Evolutionary conservation across 35 echinoderm and acorn worm genomes (phyloP).

Genomic region (Apostichopus californicus): DNA sequence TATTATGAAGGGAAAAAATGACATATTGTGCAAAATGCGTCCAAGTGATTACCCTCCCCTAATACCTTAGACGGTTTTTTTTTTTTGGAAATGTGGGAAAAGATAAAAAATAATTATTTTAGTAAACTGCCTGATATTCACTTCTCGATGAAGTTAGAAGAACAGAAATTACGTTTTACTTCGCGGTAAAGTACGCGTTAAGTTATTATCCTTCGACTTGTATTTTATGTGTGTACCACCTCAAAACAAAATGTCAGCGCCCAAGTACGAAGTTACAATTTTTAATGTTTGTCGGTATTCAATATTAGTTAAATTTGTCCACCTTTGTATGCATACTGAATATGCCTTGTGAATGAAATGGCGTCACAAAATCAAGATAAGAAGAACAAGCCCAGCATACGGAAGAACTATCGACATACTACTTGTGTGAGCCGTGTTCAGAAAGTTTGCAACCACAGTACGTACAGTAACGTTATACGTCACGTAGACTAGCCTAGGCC

Average conservation of each 20-base stretch:
- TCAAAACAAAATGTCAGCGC: background rate
- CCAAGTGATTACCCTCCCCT: no score
- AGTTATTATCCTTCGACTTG: background rate
- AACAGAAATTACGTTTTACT: no score
- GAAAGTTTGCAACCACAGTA: slow-evolving; percentile 25
- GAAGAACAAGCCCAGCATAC: background rate
- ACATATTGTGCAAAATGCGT: no score
- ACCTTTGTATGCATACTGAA: background rate
- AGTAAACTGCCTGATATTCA: no score
- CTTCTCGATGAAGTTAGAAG: no score
- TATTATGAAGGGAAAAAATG: no score
- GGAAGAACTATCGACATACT: background rate
- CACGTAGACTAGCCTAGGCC: no score
- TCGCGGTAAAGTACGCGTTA: no score
- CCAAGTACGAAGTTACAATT: background rate
- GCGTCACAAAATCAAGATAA: background rate
- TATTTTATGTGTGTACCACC: background rate
- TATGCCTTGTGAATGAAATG: background rate
- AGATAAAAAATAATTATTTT: no score
- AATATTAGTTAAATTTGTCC: background rate
- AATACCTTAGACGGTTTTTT: no score
- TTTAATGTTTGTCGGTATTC: background rate
- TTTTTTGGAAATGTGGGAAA: no score
- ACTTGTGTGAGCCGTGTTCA: slow-evolving; percentile 2
- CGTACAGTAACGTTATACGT: background rate